phyloP scores from a whole-genome alignment of 2,797 vertebrate species.

The Karalla daura region DNA sequence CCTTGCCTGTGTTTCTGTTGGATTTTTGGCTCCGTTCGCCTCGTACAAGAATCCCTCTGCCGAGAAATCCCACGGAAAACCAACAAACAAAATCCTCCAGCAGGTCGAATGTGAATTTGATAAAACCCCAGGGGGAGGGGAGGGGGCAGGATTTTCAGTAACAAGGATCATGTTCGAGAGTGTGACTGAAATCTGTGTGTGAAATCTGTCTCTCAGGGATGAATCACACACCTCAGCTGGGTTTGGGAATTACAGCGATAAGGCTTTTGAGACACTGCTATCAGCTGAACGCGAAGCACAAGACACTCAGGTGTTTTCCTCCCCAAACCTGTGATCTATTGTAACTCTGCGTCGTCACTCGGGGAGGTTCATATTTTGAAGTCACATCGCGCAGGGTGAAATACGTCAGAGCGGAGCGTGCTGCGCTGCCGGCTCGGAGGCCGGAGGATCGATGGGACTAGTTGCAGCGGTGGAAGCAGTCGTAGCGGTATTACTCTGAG shows the following conservation, averaged over 20 bases:
- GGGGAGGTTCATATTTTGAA: not conserved
- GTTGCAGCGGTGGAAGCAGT: not conserved
- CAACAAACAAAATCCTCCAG: constrained; percentile 30
- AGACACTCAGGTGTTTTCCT: constrained; percentile 12
- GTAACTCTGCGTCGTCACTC: constrained; percentile 13
- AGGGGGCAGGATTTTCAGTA: constrained; percentile 36
- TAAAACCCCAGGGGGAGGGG: constrained; percentile 29
- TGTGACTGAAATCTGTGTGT: constrained; percentile 50
- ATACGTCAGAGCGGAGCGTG: not conserved
- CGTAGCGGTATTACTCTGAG: not conserved
- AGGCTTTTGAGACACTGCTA: constrained; percentile 54
- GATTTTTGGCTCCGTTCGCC: constrained; percentile 20
- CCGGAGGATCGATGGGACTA: constrained; percentile 17
- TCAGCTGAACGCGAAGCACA: constrained; percentile 34
- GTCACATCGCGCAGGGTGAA: constrained; percentile 13
- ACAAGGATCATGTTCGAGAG: constrained; percentile 53
- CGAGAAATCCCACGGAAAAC: constrained; percentile 34
- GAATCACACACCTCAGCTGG: constrained; percentile 60
- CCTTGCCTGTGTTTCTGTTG: constrained; percentile 43
- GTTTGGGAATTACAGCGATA: constrained; percentile 61
- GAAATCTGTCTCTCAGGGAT: constrained; percentile 56
- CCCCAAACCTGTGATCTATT: constrained; percentile 47
- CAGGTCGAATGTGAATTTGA: constrained; percentile 16
- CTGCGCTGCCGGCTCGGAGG: not conserved
- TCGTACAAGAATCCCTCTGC: constrained; percentile 9